These are phyloP conservation scores for Dysmachus trigonus DNA, from an alignment of 2,888 invertebrate species.

Conservation along the genomic window DNA sequence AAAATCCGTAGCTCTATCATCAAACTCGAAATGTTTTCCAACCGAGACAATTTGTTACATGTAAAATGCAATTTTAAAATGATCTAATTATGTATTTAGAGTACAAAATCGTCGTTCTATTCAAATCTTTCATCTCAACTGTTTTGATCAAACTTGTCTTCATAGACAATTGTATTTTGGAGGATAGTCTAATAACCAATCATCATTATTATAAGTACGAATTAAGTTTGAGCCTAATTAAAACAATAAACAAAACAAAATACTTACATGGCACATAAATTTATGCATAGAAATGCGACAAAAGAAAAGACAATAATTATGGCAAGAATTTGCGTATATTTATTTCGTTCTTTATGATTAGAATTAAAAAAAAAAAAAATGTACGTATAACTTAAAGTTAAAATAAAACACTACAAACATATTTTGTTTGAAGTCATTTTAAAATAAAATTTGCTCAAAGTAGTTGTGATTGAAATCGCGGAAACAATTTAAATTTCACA, in stretches of 20 bases:
- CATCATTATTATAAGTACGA: background rate
- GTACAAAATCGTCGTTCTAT: too few species aligned
- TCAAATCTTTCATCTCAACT: too few species aligned
- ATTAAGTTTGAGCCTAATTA: background rate
- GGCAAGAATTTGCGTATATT: constrained; percentile 32
- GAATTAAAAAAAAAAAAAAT: constrained; percentile 25
- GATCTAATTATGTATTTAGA: too few species aligned
- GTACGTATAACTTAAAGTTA: constrained; percentile 2
- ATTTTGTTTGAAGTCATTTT: background rate
- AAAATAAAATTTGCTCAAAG: background rate
- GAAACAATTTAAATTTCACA: background rate
- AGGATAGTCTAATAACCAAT: too few species aligned
- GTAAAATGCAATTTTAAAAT: too few species aligned
- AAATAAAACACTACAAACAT: constrained; percentile 9
- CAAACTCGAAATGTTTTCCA: too few species aligned
- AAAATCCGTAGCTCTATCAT: too few species aligned
- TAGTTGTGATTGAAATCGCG: constrained; percentile 40
- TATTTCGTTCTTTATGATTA: constrained; percentile 8
- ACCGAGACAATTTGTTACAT: too few species aligned
- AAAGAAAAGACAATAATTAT: constrained; percentile 16
- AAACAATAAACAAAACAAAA: background rate
- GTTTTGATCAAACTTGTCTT: too few species aligned
- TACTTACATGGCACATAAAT: background rate
- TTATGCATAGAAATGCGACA: background rate
- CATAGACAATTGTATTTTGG: too few species aligned